Evolutionary conservation across 2,113 vertebrate species (phyloP), one percentile per base, ranked within the genome.

Genomic region (Ifrita kowaldi): DNA sequence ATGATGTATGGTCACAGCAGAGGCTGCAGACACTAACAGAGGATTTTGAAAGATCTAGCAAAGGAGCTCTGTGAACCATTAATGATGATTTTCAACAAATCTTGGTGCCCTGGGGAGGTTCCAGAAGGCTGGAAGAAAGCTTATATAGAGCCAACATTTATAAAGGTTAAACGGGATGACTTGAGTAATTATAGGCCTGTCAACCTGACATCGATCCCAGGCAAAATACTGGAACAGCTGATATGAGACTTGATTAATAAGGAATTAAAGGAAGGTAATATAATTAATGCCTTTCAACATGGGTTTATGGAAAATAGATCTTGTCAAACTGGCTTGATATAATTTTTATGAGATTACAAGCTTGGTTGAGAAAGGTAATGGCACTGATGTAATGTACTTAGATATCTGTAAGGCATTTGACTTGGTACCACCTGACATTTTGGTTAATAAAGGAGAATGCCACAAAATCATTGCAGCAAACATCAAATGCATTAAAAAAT

Each of bases 241-340:
- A 97, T 96, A 94, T 94, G 89, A 96, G 95, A 95, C 93, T 96
- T 96, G 95, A 96, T 97, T 97, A 97, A 97, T 96, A 96, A 97
- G 89, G 91, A 97, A 97, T 97, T 97, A 97, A 96, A 97, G 84
- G 93, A 96, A 96, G 96, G 96, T 97, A 97, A 96, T 97, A 91
- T 97, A 97, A 97, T 97, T 97, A 97, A 95, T 95, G 95, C 95
- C 94, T 96, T 95, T 97, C 96, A 97, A 93, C 91, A 89, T 64
- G 84, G 91, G 87, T 96, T 95, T 96, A 84, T 95, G 95, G 95
- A 97, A 97, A 97, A 95, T 95, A 96, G 94, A 93, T 96, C 96
- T 97, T 96, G 94, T 97, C 96, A 96, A 96, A 95, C 87, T 85
- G 68, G n/a, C 95, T 95, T 95, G 94, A 91, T 97, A 96, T 95